Base-by-base conservation (phyloP, 2,888 invertebrate genomes). In the Noctua comes region DNA sequence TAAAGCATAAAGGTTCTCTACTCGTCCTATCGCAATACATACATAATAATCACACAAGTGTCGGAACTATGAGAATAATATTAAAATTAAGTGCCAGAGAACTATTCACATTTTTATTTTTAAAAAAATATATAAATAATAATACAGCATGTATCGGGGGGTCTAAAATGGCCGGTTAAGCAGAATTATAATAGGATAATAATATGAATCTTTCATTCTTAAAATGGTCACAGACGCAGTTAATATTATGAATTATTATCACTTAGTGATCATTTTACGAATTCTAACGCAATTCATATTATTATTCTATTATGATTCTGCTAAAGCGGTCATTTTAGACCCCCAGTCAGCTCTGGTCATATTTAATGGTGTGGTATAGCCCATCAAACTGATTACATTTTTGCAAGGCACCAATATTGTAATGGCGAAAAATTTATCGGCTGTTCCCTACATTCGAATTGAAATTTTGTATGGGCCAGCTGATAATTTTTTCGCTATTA, bases 1-100 rank as follows among this genome's bases (percentile, higher is more conserved):
- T 24, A 24, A 89, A 89, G 89, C 88, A 70, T 83, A 86, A 86
- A 90, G 92, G 88, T 90, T 91, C 86, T 92, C 88, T 88, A 91
- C 92, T 92, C 92, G 93, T 91, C 91, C 90, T 84, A 86, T 76
- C 51, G 79, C 46, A 70, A 83, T 84, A 86, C 79, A 82, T 86
- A 87, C 65, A 85, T 85, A 73, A 82, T 78, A 43, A 73, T 80
- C 81, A 83, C 84, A 81, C 79, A 77, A 57, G 82, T 85, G 86
- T 77, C 24, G 57, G 59, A 80, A 74, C 84, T 81, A 83, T 86
- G 75, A 80, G 70, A 75, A 69, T 82, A 80, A 77, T 69, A 76
- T 84, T 36, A 82, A 82, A 64, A 73, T 62, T 43, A 66, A 43
- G 86, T 87, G 86, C 88, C 80, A 80, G 68, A 79, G 57, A 76